Evolutionary conservation across 2,888 invertebrate species (phyloP).

Genomic region (Dryobotodes eremita): DNA sequence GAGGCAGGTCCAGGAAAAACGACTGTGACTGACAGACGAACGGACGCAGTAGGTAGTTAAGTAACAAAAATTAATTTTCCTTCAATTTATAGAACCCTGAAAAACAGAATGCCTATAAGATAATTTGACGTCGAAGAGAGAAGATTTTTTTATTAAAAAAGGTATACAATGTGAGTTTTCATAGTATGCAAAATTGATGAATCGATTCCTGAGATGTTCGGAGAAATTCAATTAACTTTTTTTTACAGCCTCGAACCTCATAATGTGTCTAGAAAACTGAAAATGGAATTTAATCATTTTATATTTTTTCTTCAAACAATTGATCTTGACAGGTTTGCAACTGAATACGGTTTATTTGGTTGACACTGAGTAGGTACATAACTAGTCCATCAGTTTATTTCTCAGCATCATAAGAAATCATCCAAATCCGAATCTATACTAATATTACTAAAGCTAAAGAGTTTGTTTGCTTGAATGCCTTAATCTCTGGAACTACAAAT

Average conservation of each 20-base stretch:
- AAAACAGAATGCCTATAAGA: background rate
- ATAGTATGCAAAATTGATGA: constrained; percentile 12
- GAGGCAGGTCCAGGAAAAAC: no score
- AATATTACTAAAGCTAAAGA: background rate
- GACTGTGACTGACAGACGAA: background rate
- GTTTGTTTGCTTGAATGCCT: background rate
- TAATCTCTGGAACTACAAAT: background rate
- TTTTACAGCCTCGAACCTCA: background rate
- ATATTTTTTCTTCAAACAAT: background rate
- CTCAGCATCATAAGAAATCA: no score
- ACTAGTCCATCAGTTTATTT: no score
- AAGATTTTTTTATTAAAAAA: background rate
- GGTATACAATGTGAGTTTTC: background rate
- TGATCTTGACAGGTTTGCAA: background rate
- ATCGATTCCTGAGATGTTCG: background rate
- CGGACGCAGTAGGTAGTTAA: background rate
- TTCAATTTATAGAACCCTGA: background rate
- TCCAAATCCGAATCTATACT: background rate
- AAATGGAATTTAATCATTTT: background rate
- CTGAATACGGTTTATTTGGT: background rate
- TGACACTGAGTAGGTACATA: background rate
- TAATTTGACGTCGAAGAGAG: background rate
- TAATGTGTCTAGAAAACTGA: constrained; percentile 8
- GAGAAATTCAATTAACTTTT: background rate
- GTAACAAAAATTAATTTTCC: background rate